Evolutionary conservation across 2,113 vertebrate species (phyloP).

Genomic region (Chlamydotis undulata): DNA sequence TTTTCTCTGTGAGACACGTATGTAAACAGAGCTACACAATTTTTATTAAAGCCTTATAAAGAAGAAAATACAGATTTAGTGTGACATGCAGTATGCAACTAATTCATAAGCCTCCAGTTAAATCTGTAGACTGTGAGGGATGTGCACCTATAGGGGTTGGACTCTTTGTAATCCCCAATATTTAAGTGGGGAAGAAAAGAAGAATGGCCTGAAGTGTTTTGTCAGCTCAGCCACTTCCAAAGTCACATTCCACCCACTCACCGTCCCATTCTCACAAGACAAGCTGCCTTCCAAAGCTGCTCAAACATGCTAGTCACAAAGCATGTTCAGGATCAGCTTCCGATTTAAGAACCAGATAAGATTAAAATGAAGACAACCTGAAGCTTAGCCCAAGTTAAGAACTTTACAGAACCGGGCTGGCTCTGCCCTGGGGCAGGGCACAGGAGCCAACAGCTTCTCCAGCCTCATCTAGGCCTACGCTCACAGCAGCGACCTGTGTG

Average conservation of each 20-base stretch:
- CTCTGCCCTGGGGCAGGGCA: background rate
- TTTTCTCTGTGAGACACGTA: background rate
- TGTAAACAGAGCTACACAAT: background rate
- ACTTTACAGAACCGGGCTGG: background rate
- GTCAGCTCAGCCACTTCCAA: background rate
- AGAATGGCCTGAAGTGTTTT: background rate
- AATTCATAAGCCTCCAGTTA: background rate
- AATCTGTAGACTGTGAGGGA: background rate
- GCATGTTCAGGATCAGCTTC: background rate
- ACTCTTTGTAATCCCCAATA: background rate
- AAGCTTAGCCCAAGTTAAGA: background rate
- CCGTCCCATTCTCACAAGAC: background rate
- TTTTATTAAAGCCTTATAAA: background rate
- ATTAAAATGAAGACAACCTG: background rate
- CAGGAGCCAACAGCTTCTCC: background rate
- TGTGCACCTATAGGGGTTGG: background rate
- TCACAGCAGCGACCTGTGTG: background rate
- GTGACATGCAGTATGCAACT: background rate
- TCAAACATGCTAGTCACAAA: background rate
- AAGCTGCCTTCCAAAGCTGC: background rate
- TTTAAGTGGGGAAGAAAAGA: background rate
- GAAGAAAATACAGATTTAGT: background rate
- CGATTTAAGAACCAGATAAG: background rate
- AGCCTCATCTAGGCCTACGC: background rate
- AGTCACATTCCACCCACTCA: background rate